Conservation (phyloP, 2,797 vertebrate species). For the Anableps anableps region DNA sequence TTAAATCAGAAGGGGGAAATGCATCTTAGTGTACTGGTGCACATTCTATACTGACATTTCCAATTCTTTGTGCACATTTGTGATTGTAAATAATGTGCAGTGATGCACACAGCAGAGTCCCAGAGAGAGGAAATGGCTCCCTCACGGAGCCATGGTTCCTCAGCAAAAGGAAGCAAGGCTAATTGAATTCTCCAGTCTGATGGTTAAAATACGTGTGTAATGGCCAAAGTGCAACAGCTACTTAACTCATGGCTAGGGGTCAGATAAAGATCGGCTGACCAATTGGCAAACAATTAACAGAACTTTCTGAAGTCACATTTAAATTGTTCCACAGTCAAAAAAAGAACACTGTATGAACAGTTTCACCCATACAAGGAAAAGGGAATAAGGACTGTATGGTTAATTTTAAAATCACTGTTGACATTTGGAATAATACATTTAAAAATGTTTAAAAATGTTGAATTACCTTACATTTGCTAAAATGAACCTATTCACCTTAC, state of each 20-base stretch:
- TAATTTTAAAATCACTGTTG: not conserved
- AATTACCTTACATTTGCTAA: not conserved
- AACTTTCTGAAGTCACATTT: not conserved
- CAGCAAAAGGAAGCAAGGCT: conserved; percentile 26
- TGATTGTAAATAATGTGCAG: conserved; percentile 49
- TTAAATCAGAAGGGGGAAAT: conserved; percentile 40
- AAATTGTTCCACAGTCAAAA: not conserved
- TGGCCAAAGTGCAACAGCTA: conserved; percentile 29
- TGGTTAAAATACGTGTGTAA: conserved; percentile 31
- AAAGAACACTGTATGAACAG: not conserved
- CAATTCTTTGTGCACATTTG: conserved; percentile 41
- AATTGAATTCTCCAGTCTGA: conserved; percentile 56
- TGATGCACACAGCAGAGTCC: conserved; percentile 32
- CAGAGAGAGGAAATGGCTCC: conserved; percentile 24
- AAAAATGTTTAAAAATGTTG: not conserved
- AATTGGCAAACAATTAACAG: not conserved
- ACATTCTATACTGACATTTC: conserved; percentile 27
- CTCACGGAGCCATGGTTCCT: conserved; percentile 19
- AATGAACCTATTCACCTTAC: not conserved
- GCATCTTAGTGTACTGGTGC: conserved; percentile 25
- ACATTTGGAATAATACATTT: not conserved
- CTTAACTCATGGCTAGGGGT: conserved; percentile 45
- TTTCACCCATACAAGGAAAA: not conserved
- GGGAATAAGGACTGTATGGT: not conserved
- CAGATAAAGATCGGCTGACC: conserved; percentile 36